These are phyloP conservation scores for Platycheirus rosarum DNA, from an alignment of 2,888 invertebrate genomes.

Conservation along the genomic window DNA sequence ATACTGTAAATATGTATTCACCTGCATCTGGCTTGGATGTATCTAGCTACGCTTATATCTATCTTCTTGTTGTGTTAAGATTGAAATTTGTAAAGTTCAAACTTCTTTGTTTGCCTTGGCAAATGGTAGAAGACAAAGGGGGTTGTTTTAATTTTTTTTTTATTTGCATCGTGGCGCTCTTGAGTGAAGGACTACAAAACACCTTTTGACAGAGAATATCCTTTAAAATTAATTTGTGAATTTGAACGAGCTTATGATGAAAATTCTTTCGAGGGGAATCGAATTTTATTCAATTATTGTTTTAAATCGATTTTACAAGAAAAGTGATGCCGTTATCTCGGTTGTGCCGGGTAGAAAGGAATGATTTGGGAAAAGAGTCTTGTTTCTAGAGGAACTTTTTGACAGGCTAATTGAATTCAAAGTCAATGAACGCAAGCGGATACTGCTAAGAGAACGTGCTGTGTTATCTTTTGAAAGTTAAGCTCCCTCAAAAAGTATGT, in stretches of 20 bases:
- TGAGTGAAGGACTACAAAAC: conserved; percentile 29
- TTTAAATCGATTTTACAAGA: conserved; percentile 52
- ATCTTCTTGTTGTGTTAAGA: background rate
- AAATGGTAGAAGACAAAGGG: conserved; percentile 1
- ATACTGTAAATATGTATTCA: conserved; percentile 23
- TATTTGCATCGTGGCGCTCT: background rate
- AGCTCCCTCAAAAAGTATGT: background rate
- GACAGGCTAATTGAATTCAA: conserved; percentile 54
- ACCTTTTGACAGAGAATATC: conserved; percentile 36
- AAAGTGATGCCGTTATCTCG: no score
- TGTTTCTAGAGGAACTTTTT: conserved; percentile 32
- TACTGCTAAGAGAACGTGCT: conserved; percentile 3
- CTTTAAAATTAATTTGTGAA: conserved; percentile 57
- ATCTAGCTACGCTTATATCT: no score
- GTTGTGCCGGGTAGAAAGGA: no score
- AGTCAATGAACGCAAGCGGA: conserved; percentile 38
- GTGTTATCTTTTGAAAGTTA: conserved; percentile 17
- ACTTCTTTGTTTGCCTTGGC: conserved; percentile 49
- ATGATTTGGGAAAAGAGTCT: background rate
- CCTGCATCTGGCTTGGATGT: background rate
- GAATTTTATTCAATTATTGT: conserved; percentile 63
- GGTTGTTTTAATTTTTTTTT: conserved; percentile 3
- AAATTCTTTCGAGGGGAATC: conserved; percentile 37
- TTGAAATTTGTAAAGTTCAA: conserved; percentile 25
- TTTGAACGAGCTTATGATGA: conserved; percentile 41